Evolutionary conservation across 1,140 invertebrate genomes (phyloP).

Genomic region (Drosophila suzukii): DNA sequence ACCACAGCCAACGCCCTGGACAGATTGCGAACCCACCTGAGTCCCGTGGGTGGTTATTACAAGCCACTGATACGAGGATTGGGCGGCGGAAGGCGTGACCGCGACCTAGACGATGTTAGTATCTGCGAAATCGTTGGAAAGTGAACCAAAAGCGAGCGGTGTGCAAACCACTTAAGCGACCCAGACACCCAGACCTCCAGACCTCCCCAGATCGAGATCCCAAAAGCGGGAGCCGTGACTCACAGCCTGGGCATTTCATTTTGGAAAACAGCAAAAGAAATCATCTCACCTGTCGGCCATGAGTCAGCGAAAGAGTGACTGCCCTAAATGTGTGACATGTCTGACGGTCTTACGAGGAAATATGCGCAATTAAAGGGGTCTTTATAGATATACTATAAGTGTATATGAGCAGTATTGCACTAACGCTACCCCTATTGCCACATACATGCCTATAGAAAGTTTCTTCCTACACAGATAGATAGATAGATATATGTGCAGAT

Average conservation of each 20-base stretch:
- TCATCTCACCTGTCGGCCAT: constrained; percentile 61
- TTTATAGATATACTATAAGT: constrained; percentile 3
- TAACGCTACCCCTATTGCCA: constrained; percentile 16
- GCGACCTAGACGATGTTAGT: constrained; percentile 80
- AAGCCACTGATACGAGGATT: constrained; percentile 79
- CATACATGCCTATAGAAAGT: constrained; percentile 31
- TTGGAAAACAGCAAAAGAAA: constrained; percentile 26
- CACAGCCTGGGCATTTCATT: constrained; percentile 32
- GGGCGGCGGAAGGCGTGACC: constrained; percentile 48
- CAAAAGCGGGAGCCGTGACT: constrained; percentile 26
- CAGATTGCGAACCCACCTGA: constrained; percentile 81
- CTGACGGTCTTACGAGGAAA: constrained; percentile 9
- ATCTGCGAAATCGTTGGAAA: constrained; percentile 18
- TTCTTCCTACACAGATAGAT: constrained; percentile 10
- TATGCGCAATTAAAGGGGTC: constrained; percentile 36
- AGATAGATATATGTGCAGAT: constrained; percentile 26
- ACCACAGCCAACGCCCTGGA: constrained; percentile 79
- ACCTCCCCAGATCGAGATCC: constrained; percentile 24
- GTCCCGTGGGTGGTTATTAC: constrained; percentile 80
- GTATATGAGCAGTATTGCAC: constrained; percentile 13
- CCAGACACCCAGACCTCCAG: constrained; percentile 22
- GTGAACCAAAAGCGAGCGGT: constrained; percentile 14
- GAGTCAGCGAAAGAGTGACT: constrained; percentile 49
- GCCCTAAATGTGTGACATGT: constrained; percentile 66
- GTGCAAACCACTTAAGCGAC: constrained; percentile 44